phyloP scores from a whole-genome alignment of 2,797 vertebrate genomes.

The Xiphophorus birchmanni region DNA sequence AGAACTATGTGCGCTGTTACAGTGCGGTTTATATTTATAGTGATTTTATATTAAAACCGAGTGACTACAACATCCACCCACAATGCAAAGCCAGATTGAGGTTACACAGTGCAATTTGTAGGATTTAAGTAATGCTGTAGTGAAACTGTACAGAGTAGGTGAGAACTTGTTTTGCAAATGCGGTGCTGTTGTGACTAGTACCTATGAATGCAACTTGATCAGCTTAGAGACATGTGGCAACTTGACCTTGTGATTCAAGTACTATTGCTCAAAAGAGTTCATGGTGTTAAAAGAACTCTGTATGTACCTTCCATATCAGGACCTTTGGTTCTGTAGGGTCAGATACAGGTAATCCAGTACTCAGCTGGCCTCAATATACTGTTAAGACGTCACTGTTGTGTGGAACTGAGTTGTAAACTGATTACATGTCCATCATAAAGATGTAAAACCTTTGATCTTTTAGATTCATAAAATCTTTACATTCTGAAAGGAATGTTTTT shows the following conservation, averaged over 20 bases:
- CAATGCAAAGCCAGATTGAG: neutral
- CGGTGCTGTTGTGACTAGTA: neutral
- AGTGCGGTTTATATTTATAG: neutral
- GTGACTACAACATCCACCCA: neutral
- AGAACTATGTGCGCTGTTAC: neutral
- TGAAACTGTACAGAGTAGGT: neutral
- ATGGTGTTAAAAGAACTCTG: neutral
- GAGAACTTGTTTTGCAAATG: neutral
- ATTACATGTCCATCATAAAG: neutral
- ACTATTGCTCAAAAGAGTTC: neutral
- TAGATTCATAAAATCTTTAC: neutral
- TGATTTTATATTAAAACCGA: neutral
- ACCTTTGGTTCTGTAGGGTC: conserved; percentile 1
- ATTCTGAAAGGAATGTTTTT: neutral
- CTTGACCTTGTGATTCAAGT: neutral
- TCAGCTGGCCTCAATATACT: conserved; percentile 1
- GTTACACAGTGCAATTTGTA: neutral
- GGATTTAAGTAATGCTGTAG: neutral
- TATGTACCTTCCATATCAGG: neutral
- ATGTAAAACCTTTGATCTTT: neutral
- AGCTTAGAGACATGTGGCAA: neutral
- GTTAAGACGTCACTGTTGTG: neutral
- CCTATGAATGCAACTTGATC: neutral
- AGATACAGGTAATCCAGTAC: neutral
- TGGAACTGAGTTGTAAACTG: neutral